phyloP scores from a whole-genome alignment of 2,113 vertebrate species.

The Cygnus buccinator region DNA sequence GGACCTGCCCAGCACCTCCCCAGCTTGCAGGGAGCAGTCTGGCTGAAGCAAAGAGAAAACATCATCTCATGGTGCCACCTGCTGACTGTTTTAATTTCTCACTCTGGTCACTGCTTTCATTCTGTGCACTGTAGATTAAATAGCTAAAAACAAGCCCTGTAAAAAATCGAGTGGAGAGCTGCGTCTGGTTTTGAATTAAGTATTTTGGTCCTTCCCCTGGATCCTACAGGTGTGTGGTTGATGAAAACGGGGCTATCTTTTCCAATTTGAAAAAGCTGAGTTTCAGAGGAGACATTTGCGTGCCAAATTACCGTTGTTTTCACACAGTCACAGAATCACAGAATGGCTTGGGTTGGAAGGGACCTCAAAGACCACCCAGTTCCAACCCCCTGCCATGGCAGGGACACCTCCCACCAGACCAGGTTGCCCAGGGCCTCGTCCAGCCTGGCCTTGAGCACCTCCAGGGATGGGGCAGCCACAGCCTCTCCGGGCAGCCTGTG shows the following conservation, averaged over 20 bases:
- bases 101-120: rapidly evolving
- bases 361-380: too few relatives aligned
- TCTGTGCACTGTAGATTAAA: not conserved
- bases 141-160: rapidly evolving
- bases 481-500: too few relatives aligned
- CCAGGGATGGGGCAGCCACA: too few relatives aligned
- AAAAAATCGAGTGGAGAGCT: not conserved
- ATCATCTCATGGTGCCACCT: conserved; percentile 12
- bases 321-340: too few relatives aligned
- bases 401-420: too few relatives aligned
- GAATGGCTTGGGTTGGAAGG: too few relatives aligned
- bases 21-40: not conserved
- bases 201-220: not conserved
- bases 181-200: rapidly evolving
- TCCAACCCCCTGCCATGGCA: too few relatives aligned
- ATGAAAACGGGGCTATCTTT: not conserved
- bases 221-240: not conserved
- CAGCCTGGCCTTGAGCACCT: too few relatives aligned
- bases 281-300: not conserved
- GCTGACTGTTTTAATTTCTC: not conserved
- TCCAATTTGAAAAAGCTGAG: not conserved
- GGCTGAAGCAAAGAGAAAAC: not conserved
- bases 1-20: not conserved
- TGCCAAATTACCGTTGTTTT: not conserved
- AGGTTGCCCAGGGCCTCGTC: too few relatives aligned